Evolutionary conservation across 2,797 vertebrate species (phyloP).

Genomic region (Semotilus atromaculatus): DNA sequence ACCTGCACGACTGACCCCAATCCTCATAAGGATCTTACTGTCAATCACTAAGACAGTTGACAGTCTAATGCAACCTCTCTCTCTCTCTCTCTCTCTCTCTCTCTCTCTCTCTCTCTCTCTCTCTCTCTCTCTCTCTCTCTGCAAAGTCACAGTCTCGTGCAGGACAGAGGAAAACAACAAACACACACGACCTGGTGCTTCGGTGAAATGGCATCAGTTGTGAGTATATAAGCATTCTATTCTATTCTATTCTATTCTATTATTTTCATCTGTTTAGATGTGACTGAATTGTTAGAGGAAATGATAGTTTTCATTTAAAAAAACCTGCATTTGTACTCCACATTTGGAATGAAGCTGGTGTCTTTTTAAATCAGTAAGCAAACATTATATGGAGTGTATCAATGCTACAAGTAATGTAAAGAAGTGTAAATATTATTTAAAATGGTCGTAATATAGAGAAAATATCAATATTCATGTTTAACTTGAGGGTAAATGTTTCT

Average conservation of each 20-base stretch:
- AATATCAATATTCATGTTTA: not conserved
- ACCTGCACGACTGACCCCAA: slow-evolving; percentile 76
- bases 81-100: not conserved
- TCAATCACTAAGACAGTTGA: slow-evolving; percentile 29
- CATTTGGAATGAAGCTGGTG: not conserved
- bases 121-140: slow-evolving; percentile 9
- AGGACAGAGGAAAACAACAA: not conserved
- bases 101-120: not conserved
- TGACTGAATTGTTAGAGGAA: not conserved
- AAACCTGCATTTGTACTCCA: not conserved
- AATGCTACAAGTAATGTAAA: not conserved
- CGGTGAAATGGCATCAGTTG: slow-evolving; percentile 67
- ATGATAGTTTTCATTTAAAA: not conserved
- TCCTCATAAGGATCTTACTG: slow-evolving; percentile 76
- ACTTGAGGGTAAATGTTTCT: not conserved
- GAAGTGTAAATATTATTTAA: not conserved
- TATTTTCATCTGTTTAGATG: not conserved
- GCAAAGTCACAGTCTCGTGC: slow-evolving; percentile 28
- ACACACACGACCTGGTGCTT: slow-evolving; percentile 62
- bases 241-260: not conserved
- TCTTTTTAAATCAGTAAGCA: not conserved
- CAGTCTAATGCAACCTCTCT: not conserved
- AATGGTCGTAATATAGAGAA: not conserved
- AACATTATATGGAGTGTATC: not conserved
- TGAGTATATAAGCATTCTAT: slow-evolving; percentile 65